Conservation (phyloP, 2,797 vertebrate genomes). For the Silurus lanzhouensis region DNA sequence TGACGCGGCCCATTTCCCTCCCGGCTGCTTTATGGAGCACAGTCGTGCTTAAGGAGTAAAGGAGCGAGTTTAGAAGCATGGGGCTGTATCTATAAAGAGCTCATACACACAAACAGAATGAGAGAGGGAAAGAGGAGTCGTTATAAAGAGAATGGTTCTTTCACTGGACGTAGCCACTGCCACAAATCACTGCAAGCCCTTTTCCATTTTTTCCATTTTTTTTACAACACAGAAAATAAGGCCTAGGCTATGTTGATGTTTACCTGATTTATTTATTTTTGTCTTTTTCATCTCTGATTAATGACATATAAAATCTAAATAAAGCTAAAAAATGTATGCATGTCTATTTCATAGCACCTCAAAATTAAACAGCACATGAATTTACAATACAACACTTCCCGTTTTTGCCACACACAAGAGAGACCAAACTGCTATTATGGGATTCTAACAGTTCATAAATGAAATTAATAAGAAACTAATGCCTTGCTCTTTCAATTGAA, state of each 20-base stretch:
- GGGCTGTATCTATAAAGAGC: slow-evolving; percentile 50
- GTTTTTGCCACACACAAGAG: slow-evolving; percentile 22
- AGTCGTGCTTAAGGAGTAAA: slow-evolving; percentile 55
- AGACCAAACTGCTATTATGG: slow-evolving; percentile 33
- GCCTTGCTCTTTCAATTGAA: slow-evolving; percentile 32
- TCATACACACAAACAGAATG: slow-evolving; percentile 21
- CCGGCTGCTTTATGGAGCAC: slow-evolving; percentile 37
- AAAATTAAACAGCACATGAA: slow-evolving; percentile 34
- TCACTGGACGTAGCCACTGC: slow-evolving; percentile 19
- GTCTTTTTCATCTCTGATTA: slow-evolving; percentile 48
- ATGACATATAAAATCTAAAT: slow-evolving; percentile 30
- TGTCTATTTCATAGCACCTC: slow-evolving; percentile 31
- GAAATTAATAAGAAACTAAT: slow-evolving; percentile 22
- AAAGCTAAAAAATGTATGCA: background rate
- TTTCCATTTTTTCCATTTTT: slow-evolving; percentile 15
- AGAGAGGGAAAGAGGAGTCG: slow-evolving; percentile 10
- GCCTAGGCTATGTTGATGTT: slow-evolving; percentile 56
- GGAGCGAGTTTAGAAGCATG: slow-evolving; percentile 18
- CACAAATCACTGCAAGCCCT: slow-evolving; percentile 29
- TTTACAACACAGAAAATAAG: slow-evolving; percentile 55
- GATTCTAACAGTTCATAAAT: slow-evolving; percentile 24
- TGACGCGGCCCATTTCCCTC: slow-evolving; percentile 49
- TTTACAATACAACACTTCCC: slow-evolving; percentile 28
- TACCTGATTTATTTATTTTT: slow-evolving; percentile 58
- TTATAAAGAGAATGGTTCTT: slow-evolving; percentile 23